Evolutionary conservation across 2,888 invertebrate species (phyloP).

Genomic region (Phaedon cochleariae): DNA sequence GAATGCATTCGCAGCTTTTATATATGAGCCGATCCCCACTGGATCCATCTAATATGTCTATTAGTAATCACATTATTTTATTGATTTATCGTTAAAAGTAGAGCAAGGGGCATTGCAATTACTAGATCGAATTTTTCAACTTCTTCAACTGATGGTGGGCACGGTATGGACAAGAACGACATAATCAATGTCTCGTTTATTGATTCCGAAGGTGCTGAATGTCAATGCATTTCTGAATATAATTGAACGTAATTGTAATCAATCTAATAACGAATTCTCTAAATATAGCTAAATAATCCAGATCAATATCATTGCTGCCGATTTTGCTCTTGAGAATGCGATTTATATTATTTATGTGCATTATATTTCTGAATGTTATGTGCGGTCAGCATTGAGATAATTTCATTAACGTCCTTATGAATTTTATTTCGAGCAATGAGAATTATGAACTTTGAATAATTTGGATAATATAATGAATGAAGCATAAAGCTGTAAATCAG

Average conservation of each 20-base stretch:
- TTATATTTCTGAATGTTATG: not conserved
- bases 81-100: not conserved
- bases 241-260: not conserved
- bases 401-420: not conserved
- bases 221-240: not conserved
- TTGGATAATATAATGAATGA: no score
- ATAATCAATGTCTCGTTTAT: not conserved
- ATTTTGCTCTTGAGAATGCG: not conserved
- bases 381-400: not conserved
- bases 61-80: not conserved
- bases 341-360: not conserved
- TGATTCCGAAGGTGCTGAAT: not conserved
- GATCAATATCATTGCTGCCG: conserved; percentile 2
- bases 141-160: not conserved
- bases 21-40: not conserved
- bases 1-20: not conserved
- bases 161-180: not conserved
- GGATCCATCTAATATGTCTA: not conserved
- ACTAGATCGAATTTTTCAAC: not conserved
- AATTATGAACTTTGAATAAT: no score
- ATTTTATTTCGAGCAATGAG: not conserved
- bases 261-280: not conserved
- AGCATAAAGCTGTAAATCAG: no score
- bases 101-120: not conserved
- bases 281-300: not conserved